Evolutionary conservation across 1,140 invertebrate species (phyloP).

Genomic region (Cyclargus thomasi): DNA sequence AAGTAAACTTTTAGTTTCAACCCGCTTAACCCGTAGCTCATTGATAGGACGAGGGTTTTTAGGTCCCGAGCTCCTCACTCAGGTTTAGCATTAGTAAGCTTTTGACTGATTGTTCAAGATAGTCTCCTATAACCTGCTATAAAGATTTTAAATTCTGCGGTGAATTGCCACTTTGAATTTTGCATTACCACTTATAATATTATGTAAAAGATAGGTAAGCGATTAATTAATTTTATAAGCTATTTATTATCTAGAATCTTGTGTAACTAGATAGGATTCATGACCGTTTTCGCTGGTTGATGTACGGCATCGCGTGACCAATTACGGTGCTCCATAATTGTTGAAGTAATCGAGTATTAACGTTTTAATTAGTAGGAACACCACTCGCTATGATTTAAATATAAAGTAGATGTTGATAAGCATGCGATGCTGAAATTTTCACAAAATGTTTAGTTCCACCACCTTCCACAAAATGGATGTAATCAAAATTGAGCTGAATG

Average conservation of each 20-base stretch:
- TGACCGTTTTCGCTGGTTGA: not conserved
- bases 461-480: too few relatives aligned
- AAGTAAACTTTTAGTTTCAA: not conserved
- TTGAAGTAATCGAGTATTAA: not conserved
- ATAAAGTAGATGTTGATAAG: too few relatives aligned
- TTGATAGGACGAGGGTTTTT: not conserved
- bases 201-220: not conserved
- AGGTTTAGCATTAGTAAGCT: not conserved
- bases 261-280: not conserved
- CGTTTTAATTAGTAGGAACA: constrained; percentile 1
- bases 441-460: too few relatives aligned
- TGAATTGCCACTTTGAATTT: not conserved
- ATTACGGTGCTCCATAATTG: not conserved
- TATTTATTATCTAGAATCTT: not conserved
- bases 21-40: not conserved
- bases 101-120: not conserved
- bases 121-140: not conserved
- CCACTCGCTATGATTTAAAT: too few relatives aligned
- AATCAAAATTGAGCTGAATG: too few relatives aligned
- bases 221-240: not conserved
- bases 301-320: not conserved
- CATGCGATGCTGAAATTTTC: too few relatives aligned
- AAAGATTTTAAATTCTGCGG: not conserved
- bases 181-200: not conserved
- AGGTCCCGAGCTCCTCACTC: not conserved